Percentiles rank a stretch among this genome's conserved stretches.
phyloP scores from a whole-genome alignment of 2,888 invertebrate species.

The Cheilosia urbana region DNA sequence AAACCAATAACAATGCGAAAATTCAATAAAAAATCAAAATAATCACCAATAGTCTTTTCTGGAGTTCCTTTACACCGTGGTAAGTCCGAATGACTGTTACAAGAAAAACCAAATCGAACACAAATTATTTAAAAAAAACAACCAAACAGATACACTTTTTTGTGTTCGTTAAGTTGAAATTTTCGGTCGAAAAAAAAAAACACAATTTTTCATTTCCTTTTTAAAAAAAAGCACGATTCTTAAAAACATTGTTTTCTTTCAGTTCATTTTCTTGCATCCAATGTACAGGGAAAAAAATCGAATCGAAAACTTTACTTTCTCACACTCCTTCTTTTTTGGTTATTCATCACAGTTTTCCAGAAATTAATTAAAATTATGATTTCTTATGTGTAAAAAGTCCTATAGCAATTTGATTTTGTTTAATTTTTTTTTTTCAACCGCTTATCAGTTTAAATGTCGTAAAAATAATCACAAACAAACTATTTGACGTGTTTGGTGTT shows the following conservation, averaged over 20 bases:
- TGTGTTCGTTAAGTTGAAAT: conserved; percentile 53
- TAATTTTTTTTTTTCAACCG: conserved; percentile 11
- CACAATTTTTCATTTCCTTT: conserved; percentile 1
- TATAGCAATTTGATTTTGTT: conserved; percentile 3
- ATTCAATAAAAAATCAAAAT: conserved; percentile 83
- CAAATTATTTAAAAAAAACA: conserved; percentile 54
- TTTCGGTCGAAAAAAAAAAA: conserved; percentile 49
- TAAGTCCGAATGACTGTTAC: conserved; percentile 90
- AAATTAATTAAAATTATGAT: conserved; percentile 22
- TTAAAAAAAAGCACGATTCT: conserved; percentile 58
- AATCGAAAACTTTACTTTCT: conserved; percentile 24
- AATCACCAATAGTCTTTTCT: conserved; percentile 91
- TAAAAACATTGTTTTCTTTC: conserved; percentile 35
- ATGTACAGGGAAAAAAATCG: conserved; percentile 61
- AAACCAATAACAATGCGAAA: conserved; percentile 63
- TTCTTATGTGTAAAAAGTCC: conserved; percentile 39
- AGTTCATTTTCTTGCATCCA: conserved; percentile 63
- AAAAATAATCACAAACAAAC: conserved; percentile 34
- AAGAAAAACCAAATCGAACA: conserved; percentile 76
- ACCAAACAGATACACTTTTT: conserved; percentile 77
- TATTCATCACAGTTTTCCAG: conserved; percentile 52
- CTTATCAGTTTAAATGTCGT: conserved; percentile 56
- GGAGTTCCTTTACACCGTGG: conserved; percentile 99
- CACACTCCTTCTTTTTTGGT: conserved; percentile 60
- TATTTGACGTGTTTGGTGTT: conserved; percentile 83